Evolutionary conservation across 1,140 invertebrate genomes (phyloP).

Genomic region (Armadillidium nasatum): DNA sequence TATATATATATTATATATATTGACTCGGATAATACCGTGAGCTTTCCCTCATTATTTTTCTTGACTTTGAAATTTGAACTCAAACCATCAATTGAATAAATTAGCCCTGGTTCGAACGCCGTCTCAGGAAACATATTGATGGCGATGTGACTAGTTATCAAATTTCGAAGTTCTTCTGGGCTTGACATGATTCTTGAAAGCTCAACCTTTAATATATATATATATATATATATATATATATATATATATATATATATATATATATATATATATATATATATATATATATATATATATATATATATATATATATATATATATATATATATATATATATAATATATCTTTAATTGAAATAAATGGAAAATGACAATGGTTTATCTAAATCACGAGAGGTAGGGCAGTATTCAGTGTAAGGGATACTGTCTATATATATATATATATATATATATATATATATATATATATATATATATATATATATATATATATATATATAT

Average conservation of each 20-base stretch:
- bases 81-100: constrained; percentile 49
- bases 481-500: no score
- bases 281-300: not conserved
- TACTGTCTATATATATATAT: no score
- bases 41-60: constrained; percentile 30
- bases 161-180: not conserved
- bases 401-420: no score
- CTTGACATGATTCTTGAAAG: not conserved
- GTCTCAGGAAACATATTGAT: constrained; percentile 50
- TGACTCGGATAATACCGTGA: constrained; percentile 35
- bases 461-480: no score
- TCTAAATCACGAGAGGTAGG: no score
- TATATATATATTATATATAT: no score
- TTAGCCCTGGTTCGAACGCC: constrained; percentile 50
- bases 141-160: not conserved
- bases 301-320: not conserved
- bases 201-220: no score
- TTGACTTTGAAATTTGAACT: constrained; percentile 44
- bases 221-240: no score
- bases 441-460: no score
- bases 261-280: no score
- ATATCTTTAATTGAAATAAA: no score
- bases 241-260: not conserved
- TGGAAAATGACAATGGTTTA: no score
- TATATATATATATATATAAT: not conserved